phyloP scores from a whole-genome alignment of 2,113 vertebrate species.

The Dascyllus trimaculatus region DNA sequence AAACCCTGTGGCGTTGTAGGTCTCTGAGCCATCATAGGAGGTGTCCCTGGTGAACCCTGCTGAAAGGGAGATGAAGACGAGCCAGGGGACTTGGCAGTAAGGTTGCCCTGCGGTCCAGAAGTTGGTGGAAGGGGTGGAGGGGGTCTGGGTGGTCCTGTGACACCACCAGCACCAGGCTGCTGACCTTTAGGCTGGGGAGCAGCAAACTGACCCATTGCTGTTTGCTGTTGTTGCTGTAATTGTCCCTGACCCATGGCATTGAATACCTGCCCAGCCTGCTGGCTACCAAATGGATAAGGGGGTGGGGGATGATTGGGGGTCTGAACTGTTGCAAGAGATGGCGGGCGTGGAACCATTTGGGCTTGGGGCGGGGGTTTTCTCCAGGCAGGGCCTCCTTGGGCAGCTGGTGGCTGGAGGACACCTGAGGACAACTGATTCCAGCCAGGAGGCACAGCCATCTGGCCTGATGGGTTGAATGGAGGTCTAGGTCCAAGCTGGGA shows the following conservation, averaged over 20 bases:
- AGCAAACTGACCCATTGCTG: conserved; percentile 93
- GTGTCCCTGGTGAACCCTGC: conserved; percentile 96
- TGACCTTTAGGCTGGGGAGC: conserved; percentile 94
- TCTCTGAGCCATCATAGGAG: conserved; percentile 95
- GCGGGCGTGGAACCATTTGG: conserved; percentile 91
- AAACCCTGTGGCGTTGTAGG: conserved; percentile 94
- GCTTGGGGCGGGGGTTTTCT: conserved; percentile 92
- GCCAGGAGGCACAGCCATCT: conserved; percentile 92
- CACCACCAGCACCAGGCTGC: conserved; percentile 88
- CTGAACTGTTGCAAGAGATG: conserved; percentile 93
- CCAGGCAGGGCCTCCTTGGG: conserved; percentile 92
- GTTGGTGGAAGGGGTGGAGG: conserved; percentile 90
- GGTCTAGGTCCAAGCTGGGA: conserved; percentile 88
- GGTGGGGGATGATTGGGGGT: conserved; percentile 97
- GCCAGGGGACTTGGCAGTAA: conserved; percentile 96
- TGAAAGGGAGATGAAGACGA: conserved; percentile 99
- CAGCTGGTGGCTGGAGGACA: conserved; percentile 90
- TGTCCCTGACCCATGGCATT: conserved; percentile 81
- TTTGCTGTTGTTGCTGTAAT: conserved; percentile 90
- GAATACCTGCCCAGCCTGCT: conserved; percentile 93
- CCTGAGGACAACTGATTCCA: conserved; percentile 97
- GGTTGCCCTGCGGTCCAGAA: conserved; percentile 90
- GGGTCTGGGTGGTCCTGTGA: conserved; percentile 87
- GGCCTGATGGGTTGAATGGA: conserved; percentile 91
- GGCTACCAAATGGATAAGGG: conserved; percentile 98